Conservation (phyloP, 2,888 invertebrate species). For the Stenichneumon culpator region DNA sequence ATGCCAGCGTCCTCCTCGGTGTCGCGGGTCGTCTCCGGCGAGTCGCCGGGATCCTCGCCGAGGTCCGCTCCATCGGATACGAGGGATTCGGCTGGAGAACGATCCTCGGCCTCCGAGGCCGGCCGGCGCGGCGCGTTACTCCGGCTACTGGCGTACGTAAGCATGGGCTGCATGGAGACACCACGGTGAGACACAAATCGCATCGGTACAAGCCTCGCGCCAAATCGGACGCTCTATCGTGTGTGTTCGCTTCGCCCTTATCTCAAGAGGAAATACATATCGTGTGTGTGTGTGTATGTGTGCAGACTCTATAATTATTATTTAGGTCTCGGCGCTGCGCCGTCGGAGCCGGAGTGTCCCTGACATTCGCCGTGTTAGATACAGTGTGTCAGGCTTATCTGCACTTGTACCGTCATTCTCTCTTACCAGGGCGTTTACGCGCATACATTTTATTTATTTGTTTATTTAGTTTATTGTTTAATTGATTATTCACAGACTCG, state of each 20-base stretch:
- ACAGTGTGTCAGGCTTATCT: not conserved
- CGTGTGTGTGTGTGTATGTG: constrained; percentile 18
- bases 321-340: constrained; percentile 15
- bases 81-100: constrained; percentile 81
- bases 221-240: not conserved
- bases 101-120: constrained; percentile 75
- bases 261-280: constrained; percentile 73
- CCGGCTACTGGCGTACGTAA: constrained; percentile 74
- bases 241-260: not conserved
- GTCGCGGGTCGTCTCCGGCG: constrained; percentile 81
- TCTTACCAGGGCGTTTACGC: not conserved
- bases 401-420: not conserved
- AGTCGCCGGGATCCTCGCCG: constrained; percentile 79
- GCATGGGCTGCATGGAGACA: constrained; percentile 76
- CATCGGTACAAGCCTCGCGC: constrained; percentile 34
- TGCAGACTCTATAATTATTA: constrained; percentile 24
- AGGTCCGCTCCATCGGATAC: constrained; percentile 81
- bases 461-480: not conserved
- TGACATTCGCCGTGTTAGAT: constrained; percentile 73
- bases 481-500: not conserved
- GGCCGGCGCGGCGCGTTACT: constrained; percentile 31
- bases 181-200: constrained; percentile 24
- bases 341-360: constrained; percentile 68
- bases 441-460: not conserved
- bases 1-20: constrained; percentile 86